phyloP scores from a whole-genome alignment of 2,888 invertebrate genomes.

The Gandaritis pyraliata region DNA sequence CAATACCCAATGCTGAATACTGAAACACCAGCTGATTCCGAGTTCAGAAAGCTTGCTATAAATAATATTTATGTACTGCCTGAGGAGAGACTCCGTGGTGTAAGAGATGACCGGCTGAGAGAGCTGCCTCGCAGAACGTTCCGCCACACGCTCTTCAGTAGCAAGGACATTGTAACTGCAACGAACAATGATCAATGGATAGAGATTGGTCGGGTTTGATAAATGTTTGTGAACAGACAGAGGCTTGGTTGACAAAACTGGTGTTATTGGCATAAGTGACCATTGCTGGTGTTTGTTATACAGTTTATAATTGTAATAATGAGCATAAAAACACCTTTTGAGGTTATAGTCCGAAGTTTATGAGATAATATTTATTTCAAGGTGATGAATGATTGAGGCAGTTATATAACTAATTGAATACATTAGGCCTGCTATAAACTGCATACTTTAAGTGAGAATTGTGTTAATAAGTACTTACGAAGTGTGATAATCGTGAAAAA shows the following conservation, averaged over 20 bases:
- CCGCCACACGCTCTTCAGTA: slow-evolving; percentile 62
- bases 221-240: no score
- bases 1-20: no score
- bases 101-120: slow-evolving; percentile 49
- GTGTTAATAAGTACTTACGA: slow-evolving; percentile 16
- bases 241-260: no score
- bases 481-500: slow-evolving; percentile 9
- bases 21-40: no score
- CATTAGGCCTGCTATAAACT: neutral
- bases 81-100: slow-evolving; percentile 57
- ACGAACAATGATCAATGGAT: neutral
- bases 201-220: no score
- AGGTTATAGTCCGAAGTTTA: slow-evolving; percentile 9
- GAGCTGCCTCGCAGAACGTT: slow-evolving; percentile 53
- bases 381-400: slow-evolving; percentile 7
- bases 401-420: slow-evolving; percentile 13
- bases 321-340: neutral
- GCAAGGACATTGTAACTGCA: slow-evolving; percentile 59
- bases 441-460: neutral
- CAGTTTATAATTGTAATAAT: neutral
- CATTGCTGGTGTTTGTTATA: no score
- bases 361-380: slow-evolving; percentile 12
- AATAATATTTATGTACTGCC: slow-evolving; percentile 52
- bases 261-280: no score
- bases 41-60: neutral